These are phyloP conservation scores for Charanyca ferruginea DNA, from an alignment of 2,888 invertebrate genomes.

Conservation along the genomic window DNA sequence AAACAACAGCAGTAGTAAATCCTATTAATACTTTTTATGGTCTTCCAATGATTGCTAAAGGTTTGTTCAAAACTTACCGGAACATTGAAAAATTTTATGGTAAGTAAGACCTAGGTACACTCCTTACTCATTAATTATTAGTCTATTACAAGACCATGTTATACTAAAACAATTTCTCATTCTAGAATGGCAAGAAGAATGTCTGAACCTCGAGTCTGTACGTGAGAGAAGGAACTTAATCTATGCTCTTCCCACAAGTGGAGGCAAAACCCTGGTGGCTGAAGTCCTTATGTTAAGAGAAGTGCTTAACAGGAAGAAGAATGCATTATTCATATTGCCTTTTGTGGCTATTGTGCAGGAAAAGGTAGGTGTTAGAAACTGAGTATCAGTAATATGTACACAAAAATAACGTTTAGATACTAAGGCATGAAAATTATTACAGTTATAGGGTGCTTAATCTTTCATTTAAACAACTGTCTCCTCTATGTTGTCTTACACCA, in stretches of 20 bases:
- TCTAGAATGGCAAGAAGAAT: constrained; percentile 98
- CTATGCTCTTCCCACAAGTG: constrained; percentile 98
- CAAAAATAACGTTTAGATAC: too few species aligned
- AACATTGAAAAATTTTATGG: constrained; percentile 96
- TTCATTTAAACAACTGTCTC: too few species aligned
- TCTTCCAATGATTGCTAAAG: constrained; percentile 93
- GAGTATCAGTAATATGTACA: too few species aligned
- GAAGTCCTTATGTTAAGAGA: constrained; percentile 98
- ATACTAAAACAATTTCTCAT: background rate
- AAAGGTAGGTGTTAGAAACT: constrained; percentile 92
- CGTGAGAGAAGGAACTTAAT: constrained; percentile 95
- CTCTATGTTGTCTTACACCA: too few species aligned
- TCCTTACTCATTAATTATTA: background rate
- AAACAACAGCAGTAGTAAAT: constrained; percentile 39
- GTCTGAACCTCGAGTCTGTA: constrained; percentile 95
- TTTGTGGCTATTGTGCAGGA: constrained; percentile 99
- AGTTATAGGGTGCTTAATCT: too few species aligned
- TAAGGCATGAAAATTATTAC: too few species aligned
- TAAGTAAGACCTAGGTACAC: constrained; percentile 79
- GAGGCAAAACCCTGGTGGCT: constrained; percentile 99
- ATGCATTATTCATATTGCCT: constrained; percentile 97
- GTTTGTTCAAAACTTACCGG: constrained; percentile 94
- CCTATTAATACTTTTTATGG: constrained; percentile 93
- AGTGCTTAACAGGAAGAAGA: constrained; percentile 94
- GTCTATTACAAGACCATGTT: background rate